A percentile compares a stretch with the other conserved stretches of the same genome.
Conservation (phyloP, 2,888 invertebrate species). For the Epinotia brunnichana region DNA sequence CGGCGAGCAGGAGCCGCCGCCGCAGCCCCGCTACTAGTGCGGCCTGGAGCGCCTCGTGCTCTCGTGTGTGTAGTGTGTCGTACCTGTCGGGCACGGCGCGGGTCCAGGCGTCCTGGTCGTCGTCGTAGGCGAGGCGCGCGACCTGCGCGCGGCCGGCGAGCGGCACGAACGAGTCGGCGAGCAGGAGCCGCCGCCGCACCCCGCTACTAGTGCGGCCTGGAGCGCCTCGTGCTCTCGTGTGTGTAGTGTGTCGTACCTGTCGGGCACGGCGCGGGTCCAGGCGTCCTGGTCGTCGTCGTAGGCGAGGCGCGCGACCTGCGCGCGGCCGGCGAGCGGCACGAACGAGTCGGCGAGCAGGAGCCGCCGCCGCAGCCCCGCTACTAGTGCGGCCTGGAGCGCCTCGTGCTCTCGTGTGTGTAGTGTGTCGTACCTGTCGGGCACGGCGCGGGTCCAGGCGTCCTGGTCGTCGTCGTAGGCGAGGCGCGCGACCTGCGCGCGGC, state of each 20-base stretch:
- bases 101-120: conserved; percentile 70
- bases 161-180: conserved; percentile 95
- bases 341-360: conserved; percentile 70
- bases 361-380: neutral
- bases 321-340: conserved; percentile 85
- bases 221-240: conserved; percentile 55
- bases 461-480: conserved; percentile 68
- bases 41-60: conserved; percentile 73
- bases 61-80: fast-evolving
- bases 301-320: conserved; percentile 55
- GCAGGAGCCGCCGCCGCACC: conserved; percentile 87
- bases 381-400: conserved; percentile 86
- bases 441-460: conserved; percentile 67
- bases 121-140: conserved; percentile 64
- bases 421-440: conserved; percentile 49
- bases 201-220: conserved; percentile 90
- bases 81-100: conserved; percentile 54
- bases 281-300: conserved; percentile 70
- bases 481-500: conserved; percentile 60
- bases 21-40: conserved; percentile 94
- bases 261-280: conserved; percentile 60
- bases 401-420: conserved; percentile 76
- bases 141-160: conserved; percentile 62
- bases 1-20: conserved; percentile 90
- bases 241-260: neutral